Evolutionary conservation across 2,888 invertebrate genomes (phyloP).

Genomic region (Drosophila nr. perissopoda): DNA sequence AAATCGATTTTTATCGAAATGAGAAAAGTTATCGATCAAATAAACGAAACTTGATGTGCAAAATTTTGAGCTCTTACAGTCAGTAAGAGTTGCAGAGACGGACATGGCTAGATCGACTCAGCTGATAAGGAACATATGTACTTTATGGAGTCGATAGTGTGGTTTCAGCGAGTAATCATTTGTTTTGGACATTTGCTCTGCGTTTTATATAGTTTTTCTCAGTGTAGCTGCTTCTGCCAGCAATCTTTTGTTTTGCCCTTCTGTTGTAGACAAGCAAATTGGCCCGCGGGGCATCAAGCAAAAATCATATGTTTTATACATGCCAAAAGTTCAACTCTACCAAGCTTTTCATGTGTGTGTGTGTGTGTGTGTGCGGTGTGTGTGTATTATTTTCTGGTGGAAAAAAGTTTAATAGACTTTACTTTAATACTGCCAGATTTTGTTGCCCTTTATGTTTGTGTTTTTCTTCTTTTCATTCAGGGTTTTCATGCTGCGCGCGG

Average conservation of each 20-base stretch:
- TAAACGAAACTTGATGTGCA: neutral
- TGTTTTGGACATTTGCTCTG: neutral
- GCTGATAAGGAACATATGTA: neutral
- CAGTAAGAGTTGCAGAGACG: neutral
- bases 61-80: neutral
- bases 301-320: slow-evolving; percentile 81
- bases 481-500: slow-evolving; percentile 7
- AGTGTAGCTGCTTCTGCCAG: slow-evolving; percentile 5
- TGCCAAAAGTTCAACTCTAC: slow-evolving; percentile 50
- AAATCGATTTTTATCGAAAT: neutral
- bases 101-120: neutral
- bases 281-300: slow-evolving; percentile 75
- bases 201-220: neutral
- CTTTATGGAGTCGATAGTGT: neutral
- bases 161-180: neutral
- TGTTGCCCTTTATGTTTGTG: slow-evolving; percentile 1
- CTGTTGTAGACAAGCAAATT: slow-evolving; percentile 77
- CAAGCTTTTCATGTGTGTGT: slow-evolving; percentile 28
- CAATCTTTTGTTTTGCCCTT: slow-evolving; percentile 45
- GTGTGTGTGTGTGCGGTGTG: slow-evolving; percentile 1
- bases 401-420: slow-evolving; percentile 74
- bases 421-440: slow-evolving; percentile 67
- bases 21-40: neutral
- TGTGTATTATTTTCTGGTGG: slow-evolving; percentile 1
- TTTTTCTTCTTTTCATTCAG: neutral